Conservation (phyloP, 1,140 invertebrate species). For the Elymnias hypermnestra region DNA sequence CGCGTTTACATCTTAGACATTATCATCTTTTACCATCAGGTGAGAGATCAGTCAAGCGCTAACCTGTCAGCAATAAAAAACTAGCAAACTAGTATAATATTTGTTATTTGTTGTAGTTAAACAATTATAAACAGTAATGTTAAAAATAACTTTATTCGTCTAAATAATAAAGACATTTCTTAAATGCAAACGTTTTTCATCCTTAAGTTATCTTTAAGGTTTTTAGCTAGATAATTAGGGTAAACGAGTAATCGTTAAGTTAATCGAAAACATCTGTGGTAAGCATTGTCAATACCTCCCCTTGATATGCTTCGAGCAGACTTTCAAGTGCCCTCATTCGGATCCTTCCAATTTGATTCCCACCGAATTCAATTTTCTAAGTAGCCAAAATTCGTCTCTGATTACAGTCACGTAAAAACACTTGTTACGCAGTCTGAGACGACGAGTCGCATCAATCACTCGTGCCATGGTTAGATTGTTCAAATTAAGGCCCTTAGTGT, state of each 20-base stretch:
- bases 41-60: no score
- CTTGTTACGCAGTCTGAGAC: constrained; percentile 18
- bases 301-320: constrained; percentile 3
- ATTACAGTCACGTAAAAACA: constrained; percentile 20
- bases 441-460: constrained; percentile 16
- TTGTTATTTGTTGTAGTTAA: no score
- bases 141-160: no score
- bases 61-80: no score
- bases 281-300: constrained; percentile 3
- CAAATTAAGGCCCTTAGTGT: constrained; percentile 19
- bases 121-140: no score
- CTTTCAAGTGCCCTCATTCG: neutral
- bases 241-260: neutral
- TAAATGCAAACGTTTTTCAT: no score
- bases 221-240: no score
- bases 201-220: no score
- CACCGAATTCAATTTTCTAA: constrained; percentile 18
- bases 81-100: no score
- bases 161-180: no score
- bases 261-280: neutral
- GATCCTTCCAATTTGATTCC: constrained; percentile 5
- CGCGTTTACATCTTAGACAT: no score
- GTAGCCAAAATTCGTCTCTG: constrained; percentile 5
- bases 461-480: constrained; percentile 17
- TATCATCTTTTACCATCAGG: no score